Evolutionary conservation across 2,113 vertebrate genomes (phyloP), one percentile per base, ranked within the genome.

Genomic region (Oreochromis niloticus): DNA sequence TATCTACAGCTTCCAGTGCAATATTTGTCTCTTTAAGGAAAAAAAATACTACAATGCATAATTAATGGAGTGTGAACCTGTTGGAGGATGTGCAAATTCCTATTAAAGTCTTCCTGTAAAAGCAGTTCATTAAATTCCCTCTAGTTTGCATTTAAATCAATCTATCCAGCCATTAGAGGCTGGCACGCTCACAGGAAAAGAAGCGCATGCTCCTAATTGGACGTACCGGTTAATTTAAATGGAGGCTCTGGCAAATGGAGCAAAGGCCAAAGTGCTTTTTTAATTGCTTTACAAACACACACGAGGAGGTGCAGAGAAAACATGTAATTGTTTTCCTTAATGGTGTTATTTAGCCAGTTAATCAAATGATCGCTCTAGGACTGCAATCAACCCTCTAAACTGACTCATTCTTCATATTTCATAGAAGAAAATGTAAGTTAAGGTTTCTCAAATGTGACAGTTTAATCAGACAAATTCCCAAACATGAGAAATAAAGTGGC

Each of bases 131-230:
- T 96, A 96, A 96, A 96, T 94, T 93, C 92, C 94, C 92, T 95
- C 94, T 95, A 94, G 94, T 96, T 97, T 96, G 95, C 95, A 96
- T 96, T 96, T 96, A 95, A 97, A 96, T 96, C 94, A 96, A 97
- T 96, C 95, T 91, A 90, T 88, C 36, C 85, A 92, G 94, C 93
- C 95, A 96, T 96, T 96, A 96, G 95, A 96, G 95, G 95, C 94
- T 89, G 89, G 93, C 84, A 86, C 61, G 86, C 94, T 93, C 89
- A 92, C 91, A 94, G 83, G 89, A 90, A 92, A 90, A 86, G 93
- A 92, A 94, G 94, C 56, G 83, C 87, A 75, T 55, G 88, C 86
- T 89, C 85, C 94, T 96, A 96, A 96, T 96, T 96, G 94, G 94
- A 93, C 71, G 88, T 87, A 89, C 90, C 85, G 92, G 87, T 91